phyloP scores from a whole-genome alignment of 2,888 invertebrate genomes.

The Diaperis boleti region DNA sequence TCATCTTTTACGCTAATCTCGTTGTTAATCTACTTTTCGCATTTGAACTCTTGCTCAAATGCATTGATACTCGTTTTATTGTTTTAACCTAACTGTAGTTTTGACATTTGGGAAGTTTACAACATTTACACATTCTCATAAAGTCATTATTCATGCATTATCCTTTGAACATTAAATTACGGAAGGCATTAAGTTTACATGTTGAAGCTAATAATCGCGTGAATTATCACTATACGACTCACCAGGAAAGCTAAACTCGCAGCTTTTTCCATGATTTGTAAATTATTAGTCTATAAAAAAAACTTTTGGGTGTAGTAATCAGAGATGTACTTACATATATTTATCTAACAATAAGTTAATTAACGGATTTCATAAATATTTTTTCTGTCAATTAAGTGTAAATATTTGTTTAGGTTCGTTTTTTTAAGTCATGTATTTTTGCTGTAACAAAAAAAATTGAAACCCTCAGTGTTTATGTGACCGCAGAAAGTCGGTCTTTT shows the following conservation, averaged over 20 bases:
- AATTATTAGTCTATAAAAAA: no score
- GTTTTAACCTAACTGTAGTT: conserved; percentile 37
- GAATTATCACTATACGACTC: conserved; percentile 44
- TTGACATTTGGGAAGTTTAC: conserved; percentile 39
- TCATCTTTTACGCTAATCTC: conserved; percentile 36
- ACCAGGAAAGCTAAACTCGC: background rate
- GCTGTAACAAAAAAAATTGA: no score
- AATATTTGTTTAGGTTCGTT: no score
- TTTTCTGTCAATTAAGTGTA: no score
- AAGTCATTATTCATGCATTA: conserved; percentile 43
- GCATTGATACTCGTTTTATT: conserved; percentile 29
- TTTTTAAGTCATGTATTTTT: no score
- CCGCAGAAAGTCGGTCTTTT: no score
- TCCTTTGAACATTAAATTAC: conserved; percentile 50
- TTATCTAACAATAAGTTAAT: no score
- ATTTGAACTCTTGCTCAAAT: conserved; percentile 19
- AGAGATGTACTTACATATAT: no score
- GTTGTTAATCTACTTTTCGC: conserved; percentile 34
- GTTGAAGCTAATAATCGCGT: conserved; percentile 50
- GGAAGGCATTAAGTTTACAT: conserved; percentile 53
- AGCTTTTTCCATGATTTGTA: background rate
- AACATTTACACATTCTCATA: conserved; percentile 43
- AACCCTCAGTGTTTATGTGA: no score
- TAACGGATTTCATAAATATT: no score
- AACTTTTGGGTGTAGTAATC: no score